Evolutionary conservation across 2,888 invertebrate genomes (phyloP), one percentile per base, ranked within the genome.

Genomic region (Caenorhabditis afra): DNA sequence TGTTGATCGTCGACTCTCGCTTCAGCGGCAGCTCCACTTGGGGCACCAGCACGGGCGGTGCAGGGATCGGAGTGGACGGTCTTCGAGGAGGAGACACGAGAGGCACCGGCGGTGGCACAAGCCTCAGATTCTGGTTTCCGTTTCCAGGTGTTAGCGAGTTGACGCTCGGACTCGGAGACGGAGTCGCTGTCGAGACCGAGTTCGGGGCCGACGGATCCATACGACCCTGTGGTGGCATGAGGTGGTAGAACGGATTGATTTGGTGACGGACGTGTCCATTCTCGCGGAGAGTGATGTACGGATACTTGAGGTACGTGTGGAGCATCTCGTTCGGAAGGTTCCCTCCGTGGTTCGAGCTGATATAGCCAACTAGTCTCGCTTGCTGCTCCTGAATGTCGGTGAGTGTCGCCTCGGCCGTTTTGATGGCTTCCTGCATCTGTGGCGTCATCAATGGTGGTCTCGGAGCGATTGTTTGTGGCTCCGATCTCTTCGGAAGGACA

Each of bases 161-260:
- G n/a, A n/a, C n/a, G n/a, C n/a, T n/a, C n/a, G n/a, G n/a, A n/a
- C n/a, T n/a, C n/a, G 37, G 37, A 37, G 55, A 55, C 18, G 12
- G 55, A 3, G 37, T 3, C 3, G n/a, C 37, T 29, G 14, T 37
- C 16, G 37, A 29, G 14, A 10, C 4, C 50, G 58, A 8, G n/a
- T 37, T 22, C 1, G 44, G 3, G 8, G 20, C 11, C 12, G 44
- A 50, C 3, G 52, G 67, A 18, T 7, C 35, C 71, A 71, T 64
- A 50, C n/a, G n/a, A n/a, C n/a, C n/a, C n/a, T n/a, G 29, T 7
- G 29, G 29, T 7, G 29, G 29, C 29, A 29, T 29, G 29, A 73
- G 18, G 50, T 73, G 73, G 20, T 41, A 73, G 41, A 73, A 73
- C 50, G 73, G 73, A 29, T 73, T 73, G 11, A 16, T 57, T 10